These are phyloP conservation scores for Euproctis similis DNA, from an alignment of 2,888 invertebrate genomes.

Conservation along the genomic window DNA sequence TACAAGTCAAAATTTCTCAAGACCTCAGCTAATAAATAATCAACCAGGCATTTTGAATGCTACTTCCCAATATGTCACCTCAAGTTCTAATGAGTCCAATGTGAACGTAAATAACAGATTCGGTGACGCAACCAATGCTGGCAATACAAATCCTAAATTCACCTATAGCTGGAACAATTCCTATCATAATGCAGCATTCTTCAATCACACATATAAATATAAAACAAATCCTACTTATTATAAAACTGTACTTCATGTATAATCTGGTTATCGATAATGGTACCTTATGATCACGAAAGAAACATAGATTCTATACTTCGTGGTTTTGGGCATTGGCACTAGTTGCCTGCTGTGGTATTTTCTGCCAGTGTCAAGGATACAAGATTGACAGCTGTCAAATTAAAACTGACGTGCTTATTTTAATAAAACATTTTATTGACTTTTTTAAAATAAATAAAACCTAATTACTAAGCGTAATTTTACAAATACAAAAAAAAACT, in stretches of 20 bases:
- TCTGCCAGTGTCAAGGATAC: no score
- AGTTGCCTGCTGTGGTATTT: no score
- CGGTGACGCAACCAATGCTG: not conserved
- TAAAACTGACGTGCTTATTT: slow-evolving; percentile 13
- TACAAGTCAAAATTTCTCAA: not conserved
- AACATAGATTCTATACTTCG: no score
- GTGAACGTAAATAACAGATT: slow-evolving; percentile 1
- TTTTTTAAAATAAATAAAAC: slow-evolving; percentile 72
- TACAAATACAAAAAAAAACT: slow-evolving; percentile 47
- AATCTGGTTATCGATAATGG: no score
- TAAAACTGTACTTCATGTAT: no score
- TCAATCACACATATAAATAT: slow-evolving; percentile 1
- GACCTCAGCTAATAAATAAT: not conserved
- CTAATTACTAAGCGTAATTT: slow-evolving; percentile 67
- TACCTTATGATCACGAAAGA: no score
- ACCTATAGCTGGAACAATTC: slow-evolving; percentile 6
- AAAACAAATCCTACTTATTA: slow-evolving; percentile 1
- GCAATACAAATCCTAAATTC: slow-evolving; percentile 1
- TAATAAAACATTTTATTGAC: slow-evolving; percentile 68
- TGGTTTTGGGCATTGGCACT: no score
- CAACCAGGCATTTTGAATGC: not conserved
- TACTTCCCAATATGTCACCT: not conserved
- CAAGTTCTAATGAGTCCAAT: slow-evolving; percentile 3
- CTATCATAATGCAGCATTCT: slow-evolving; percentile 1
- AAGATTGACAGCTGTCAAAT: no score